phyloP scores from a whole-genome alignment of 1,140 invertebrate genomes.

The Sinonovacula constricta region DNA sequence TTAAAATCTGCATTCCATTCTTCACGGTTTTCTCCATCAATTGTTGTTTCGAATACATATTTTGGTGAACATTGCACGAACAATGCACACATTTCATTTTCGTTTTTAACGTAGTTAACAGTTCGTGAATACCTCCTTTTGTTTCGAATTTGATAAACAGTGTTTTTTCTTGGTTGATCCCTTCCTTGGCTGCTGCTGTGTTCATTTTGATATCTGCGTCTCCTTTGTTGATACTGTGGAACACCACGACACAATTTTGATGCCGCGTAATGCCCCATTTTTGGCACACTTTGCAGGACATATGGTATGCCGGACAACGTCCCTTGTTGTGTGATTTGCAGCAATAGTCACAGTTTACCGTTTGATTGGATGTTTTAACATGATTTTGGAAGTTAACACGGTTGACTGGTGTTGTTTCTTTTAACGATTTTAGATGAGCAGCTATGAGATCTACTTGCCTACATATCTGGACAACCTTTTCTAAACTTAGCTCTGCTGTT shows the following conservation, averaged over 20 bases:
- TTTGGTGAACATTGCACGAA: conserved; percentile 26
- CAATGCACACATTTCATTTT: not conserved
- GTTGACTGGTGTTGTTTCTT: not conserved
- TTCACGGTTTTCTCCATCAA: not conserved
- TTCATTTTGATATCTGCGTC: not conserved
- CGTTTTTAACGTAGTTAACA: not conserved
- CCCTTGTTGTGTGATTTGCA: conserved; percentile 26
- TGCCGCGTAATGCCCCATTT: conserved; percentile 37
- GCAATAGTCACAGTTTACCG: conserved; percentile 31
- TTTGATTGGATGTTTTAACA: not conserved
- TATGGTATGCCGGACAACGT: conserved; percentile 37
- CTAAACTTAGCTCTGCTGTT: conserved; percentile 18
- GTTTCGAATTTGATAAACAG: not conserved
- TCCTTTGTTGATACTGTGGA: not conserved
- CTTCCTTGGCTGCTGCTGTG: not conserved
- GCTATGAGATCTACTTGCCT: conserved; percentile 49
- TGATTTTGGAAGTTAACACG: not conserved
- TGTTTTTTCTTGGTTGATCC: not conserved
- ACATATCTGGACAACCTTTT: conserved; percentile 48
- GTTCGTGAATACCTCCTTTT: not conserved
- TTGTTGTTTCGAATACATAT: conserved; percentile 14
- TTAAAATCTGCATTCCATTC: conserved; percentile 19
- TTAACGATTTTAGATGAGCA: conserved; percentile 37
- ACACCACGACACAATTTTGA: conserved; percentile 22
- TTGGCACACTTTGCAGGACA: conserved; percentile 13